These are phyloP conservation scores for Lagopus leucura DNA, from an alignment of 2,113 vertebrate species.

Conservation along the genomic window DNA sequence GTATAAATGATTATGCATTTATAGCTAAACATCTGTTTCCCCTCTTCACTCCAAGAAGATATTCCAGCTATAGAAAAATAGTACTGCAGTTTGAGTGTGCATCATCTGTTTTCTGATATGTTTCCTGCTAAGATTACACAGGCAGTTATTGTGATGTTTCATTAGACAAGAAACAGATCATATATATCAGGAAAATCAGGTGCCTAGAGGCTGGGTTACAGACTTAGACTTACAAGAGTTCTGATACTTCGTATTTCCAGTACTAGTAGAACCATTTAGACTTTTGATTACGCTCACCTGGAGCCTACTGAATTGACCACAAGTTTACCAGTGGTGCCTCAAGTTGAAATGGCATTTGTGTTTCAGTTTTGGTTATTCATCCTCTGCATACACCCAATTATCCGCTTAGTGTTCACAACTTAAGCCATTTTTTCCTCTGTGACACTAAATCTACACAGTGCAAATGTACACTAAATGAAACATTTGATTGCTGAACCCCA, in stretches of 20 bases:
- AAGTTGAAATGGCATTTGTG: background rate
- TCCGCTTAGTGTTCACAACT: background rate
- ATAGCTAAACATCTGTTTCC: background rate
- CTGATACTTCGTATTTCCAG: background rate
- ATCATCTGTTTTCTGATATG: background rate
- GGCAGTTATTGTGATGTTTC: background rate
- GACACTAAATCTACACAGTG: background rate
- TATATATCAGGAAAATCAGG: background rate
- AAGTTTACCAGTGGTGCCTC: no score
- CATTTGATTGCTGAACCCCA: background rate
- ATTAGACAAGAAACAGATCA: background rate
- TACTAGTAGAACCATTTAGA: background rate
- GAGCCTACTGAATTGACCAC: background rate
- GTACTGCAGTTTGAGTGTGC: background rate
- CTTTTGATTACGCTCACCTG: background rate
- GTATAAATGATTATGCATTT: background rate
- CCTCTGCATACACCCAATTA: background rate
- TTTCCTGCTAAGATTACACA: background rate
- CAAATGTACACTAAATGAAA: background rate
- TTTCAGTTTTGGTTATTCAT: background rate
- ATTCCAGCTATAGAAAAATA: background rate
- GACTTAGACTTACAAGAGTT: background rate
- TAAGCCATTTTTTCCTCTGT: accelerated
- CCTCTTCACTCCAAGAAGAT: background rate
- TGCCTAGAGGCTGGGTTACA: background rate